Evolutionary conservation across 92 coral and sea anemone species (phyloP), one percentile per base, ranked within the genome.

Genomic region (Epizoanthus rinbou): DNA sequence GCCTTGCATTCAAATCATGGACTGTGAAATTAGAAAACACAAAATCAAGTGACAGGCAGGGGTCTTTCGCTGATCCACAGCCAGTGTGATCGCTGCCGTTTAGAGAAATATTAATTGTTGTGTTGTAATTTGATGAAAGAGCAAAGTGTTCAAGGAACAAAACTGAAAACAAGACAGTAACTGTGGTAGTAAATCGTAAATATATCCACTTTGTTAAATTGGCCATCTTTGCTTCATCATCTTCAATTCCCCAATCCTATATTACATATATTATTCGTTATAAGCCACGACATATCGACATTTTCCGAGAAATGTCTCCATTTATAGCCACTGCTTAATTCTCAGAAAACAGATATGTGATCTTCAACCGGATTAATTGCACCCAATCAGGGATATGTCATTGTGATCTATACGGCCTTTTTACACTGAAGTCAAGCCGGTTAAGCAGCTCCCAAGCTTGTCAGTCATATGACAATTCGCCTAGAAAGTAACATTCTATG

Each of bases 1-100:
- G 76, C 57, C 91, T 92, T 52, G 87, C 83, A 57, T 84, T 86
- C 31, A 86, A 79, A 50, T 80, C 63, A 64, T n/a, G 45, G 6
- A 76, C 33, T 33, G 60, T 5, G 54, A 50, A 50, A 50, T 50
- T 50, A 19, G 69, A 33, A 21, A 88, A 84, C 70, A 81, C 95
- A 68, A 66, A 84, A 68, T 89, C 74, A 52, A 91, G 69, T 58
- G 86, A 37, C 41, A 18, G 80, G 60, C 95, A 91, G 6, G 92
- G 87, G 18, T 37, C 54, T 33, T 70, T 70, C 18, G 58, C 80
- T 13, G 59, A 17, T 16, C 89, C 85, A 43, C 95, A 91, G 70
- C 67, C 54, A 10, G 41, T 5, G 23, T 6, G 6, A 71, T 91
- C 89, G 0, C 50, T 22, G 31, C 95, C 95, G 0, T 23, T 39